phyloP scores from a whole-genome alignment of 2,113 vertebrate species.

The Poeciliopsis retropinna region DNA sequence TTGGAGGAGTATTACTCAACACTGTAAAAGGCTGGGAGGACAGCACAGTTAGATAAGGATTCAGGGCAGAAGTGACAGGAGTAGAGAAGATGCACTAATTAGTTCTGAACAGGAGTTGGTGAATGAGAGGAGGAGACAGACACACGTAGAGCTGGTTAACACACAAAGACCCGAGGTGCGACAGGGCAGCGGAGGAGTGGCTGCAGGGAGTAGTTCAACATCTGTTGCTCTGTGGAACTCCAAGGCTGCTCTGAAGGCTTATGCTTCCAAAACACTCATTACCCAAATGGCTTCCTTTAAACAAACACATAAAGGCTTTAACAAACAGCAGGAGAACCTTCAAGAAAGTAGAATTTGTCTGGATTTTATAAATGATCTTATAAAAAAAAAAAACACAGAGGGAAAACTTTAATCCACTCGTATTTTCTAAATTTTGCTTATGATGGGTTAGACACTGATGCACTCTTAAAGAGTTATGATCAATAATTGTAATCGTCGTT shows the following conservation, averaged over 20 bases:
- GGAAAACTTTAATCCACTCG: too few relatives aligned
- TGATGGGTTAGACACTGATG: too few relatives aligned
- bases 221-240: slow-evolving; percentile 75
- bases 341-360: not conserved
- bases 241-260: slow-evolving; percentile 52
- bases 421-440: too few relatives aligned
- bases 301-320: not conserved
- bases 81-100: slow-evolving; percentile 62
- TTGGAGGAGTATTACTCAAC: slow-evolving; percentile 70
- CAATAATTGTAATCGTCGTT: not conserved
- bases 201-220: slow-evolving; percentile 70
- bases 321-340: not conserved
- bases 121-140: slow-evolving; percentile 73
- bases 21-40: slow-evolving; percentile 55
- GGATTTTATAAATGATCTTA: too few relatives aligned
- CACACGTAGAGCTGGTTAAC: slow-evolving; percentile 74
- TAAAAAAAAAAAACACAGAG: too few relatives aligned
- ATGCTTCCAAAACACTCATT: slow-evolving; percentile 32
- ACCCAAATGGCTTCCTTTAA: slow-evolving; percentile 17
- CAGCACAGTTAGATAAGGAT: slow-evolving; percentile 54
- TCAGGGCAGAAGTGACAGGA: slow-evolving; percentile 15
- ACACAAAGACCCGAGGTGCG: slow-evolving; percentile 62
- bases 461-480: too few relatives aligned
- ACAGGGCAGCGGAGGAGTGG: slow-evolving; percentile 40
- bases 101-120: slow-evolving; percentile 59